Evolutionary conservation across 1,140 invertebrate species (phyloP), one percentile per base, ranked within the genome.

Genomic region (Trichoplusia ni): DNA sequence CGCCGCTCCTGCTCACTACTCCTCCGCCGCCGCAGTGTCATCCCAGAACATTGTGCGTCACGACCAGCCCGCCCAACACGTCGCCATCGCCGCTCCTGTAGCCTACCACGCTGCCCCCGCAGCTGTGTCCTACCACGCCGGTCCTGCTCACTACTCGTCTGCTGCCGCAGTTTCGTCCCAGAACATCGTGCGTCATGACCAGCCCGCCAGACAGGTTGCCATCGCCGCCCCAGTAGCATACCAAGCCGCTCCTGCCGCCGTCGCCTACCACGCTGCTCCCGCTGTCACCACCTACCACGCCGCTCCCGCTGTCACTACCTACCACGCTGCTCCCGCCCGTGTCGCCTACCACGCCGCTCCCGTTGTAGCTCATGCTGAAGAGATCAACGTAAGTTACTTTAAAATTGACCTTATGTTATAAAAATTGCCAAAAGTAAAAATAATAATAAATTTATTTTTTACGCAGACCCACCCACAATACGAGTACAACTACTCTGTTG

Each of bases 1-100:
- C 23, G 23, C 42, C 21, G 69, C 75, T 14, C 62, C 73, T 0
- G 74, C 70, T 0, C 77, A 81, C 54, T 81, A 82, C 60, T 81
- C 82, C 1, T 64, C 79, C 8, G 79, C 81, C 4, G 80, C 59
- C 2, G 78, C 83, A 2, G 79, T 84, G 4, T 82, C 81, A 9
- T 86, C 84, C 7, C 81, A 82, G 59, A 84, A 73, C 71, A 86
- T 86, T 59, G 75, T 81, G 1, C 76, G 76, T 25, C 76, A 81
- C 51, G 73, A 81, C 16, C 60, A 73, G 56, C 64, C 65, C 31
- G 66, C 79, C 27, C 75, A 85, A 54, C 71, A 73, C 8, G 64
- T 77, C 4, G 74, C 80, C 8, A 73, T 53, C 3, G 23, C 31
- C 9, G 49, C 18, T 3, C 18, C 33, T 16, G 66, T 67, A 11